These are phyloP conservation scores for Brachyptera putata DNA, from an alignment of 2,888 invertebrate genomes.

Conservation along the genomic window DNA sequence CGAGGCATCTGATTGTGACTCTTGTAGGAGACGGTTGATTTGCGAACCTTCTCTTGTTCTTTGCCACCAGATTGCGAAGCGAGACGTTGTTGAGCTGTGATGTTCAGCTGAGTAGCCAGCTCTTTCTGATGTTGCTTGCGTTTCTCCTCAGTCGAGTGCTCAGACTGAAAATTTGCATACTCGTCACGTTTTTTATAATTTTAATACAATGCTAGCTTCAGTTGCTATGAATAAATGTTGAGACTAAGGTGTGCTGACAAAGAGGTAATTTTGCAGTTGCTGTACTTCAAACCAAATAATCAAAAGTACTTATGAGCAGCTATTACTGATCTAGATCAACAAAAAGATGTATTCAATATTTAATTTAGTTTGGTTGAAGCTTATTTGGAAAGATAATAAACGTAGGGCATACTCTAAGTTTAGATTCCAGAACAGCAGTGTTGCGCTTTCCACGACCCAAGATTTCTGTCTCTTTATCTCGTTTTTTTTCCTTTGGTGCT, in stretches of 20 bases:
- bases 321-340: no score
- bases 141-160: conserved; percentile 95
- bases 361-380: no score
- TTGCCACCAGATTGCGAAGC: conserved; percentile 83
- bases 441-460: conserved; percentile 79
- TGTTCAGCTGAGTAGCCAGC: conserved; percentile 83
- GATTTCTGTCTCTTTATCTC: conserved; percentile 55
- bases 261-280: no score
- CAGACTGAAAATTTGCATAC: conserved; percentile 62
- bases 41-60: conserved; percentile 83
- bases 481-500: conserved; percentile 68
- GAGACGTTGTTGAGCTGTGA: conserved; percentile 86
- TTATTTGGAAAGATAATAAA: no score
- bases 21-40: conserved; percentile 94
- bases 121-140: conserved; percentile 95
- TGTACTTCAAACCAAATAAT: no score
- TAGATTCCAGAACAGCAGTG: conserved; percentile 88
- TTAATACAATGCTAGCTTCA: no score
- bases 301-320: no score
- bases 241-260: no score
- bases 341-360: no score
- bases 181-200: no score
- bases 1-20: conserved; percentile 87
- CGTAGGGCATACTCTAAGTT: conserved; percentile 67
- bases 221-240: no score